These are phyloP conservation scores for Vipera latastei DNA, from an alignment of 2,797 vertebrate species.

Conservation along the genomic window DNA sequence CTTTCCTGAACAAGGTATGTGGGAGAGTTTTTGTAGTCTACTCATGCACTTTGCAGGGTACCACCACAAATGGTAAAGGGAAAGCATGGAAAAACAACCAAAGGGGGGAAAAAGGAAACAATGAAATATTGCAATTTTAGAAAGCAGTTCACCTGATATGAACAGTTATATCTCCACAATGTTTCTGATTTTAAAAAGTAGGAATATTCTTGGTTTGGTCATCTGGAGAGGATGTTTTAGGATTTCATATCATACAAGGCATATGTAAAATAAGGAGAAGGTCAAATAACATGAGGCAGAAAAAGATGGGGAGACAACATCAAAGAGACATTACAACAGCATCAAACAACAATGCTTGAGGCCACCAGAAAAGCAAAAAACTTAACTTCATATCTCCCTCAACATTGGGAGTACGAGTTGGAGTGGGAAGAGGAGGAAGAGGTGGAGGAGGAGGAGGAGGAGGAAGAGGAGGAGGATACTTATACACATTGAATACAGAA, in stretches of 20 bases:
- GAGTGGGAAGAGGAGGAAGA: too few species aligned
- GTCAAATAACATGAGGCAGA: neutral
- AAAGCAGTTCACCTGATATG: neutral
- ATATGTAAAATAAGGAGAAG: neutral
- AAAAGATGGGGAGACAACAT: neutral
- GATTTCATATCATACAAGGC: neutral
- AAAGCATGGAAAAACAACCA: neutral
- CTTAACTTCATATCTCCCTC: neutral
- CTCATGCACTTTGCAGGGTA: neutral
- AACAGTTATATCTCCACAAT: neutral
- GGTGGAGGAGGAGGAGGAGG: neutral
- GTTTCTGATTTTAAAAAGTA: neutral
- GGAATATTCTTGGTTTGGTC: neutral
- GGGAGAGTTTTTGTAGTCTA: neutral
- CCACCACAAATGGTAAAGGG: neutral
- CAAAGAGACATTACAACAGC: neutral
- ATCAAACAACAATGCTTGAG: neutral
- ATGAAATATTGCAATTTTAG: neutral
- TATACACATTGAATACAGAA: neutral
- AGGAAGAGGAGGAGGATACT: neutral
- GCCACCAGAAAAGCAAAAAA: neutral
- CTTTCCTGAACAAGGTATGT: neutral
- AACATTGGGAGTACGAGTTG: neutral
- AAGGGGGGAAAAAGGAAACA: neutral
- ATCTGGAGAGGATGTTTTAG: neutral